Conservation (phyloP, 2,888 invertebrate genomes). For the Drosophila borborema region DNA sequence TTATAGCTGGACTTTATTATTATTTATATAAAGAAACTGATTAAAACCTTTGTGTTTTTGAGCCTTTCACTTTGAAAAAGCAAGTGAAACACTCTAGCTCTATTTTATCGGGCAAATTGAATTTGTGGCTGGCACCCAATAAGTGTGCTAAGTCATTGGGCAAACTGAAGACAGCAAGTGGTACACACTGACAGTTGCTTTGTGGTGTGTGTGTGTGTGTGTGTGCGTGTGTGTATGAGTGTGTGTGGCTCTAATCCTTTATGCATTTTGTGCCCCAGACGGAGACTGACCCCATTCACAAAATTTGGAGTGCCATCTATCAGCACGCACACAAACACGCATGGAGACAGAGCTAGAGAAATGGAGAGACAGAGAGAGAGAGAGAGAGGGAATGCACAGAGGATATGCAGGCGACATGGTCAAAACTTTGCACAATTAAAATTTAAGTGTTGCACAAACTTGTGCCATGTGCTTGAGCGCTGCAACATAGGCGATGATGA, state of each 20-base stretch:
- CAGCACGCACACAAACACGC: conserved; percentile 51
- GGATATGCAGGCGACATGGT: conserved; percentile 72
- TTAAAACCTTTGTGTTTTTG: conserved; percentile 8
- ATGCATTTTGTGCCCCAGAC: conserved; percentile 68
- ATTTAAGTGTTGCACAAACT: conserved; percentile 81
- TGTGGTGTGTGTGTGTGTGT: conserved; percentile 14
- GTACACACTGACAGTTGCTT: conserved; percentile 34
- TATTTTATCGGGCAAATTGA: conserved; percentile 69
- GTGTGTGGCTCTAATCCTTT: conserved; percentile 64
- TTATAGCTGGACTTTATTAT: background rate
- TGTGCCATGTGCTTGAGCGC: conserved; percentile 61
- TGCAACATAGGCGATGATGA: conserved; percentile 25
- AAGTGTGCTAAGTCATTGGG: conserved; percentile 74
- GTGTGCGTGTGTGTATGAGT: conserved; percentile 23
- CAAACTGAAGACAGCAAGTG: conserved; percentile 58
- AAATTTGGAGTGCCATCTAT: conserved; percentile 75
- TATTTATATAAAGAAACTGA: conserved; percentile 11
- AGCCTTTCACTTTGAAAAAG: conserved; percentile 14
- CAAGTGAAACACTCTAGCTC: conserved; percentile 11
- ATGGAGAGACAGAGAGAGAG: background rate
- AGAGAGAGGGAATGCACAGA: conserved; percentile 4
- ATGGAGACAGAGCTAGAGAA: conserved; percentile 1
- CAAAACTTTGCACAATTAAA: conserved; percentile 80
- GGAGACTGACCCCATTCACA: conserved; percentile 73
- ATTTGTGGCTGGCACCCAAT: conserved; percentile 71